Percentiles rank a stretch among this genome's conserved stretches.
Conservation (phyloP, 2,888 invertebrate genomes). For the Platypus cylindrus region DNA sequence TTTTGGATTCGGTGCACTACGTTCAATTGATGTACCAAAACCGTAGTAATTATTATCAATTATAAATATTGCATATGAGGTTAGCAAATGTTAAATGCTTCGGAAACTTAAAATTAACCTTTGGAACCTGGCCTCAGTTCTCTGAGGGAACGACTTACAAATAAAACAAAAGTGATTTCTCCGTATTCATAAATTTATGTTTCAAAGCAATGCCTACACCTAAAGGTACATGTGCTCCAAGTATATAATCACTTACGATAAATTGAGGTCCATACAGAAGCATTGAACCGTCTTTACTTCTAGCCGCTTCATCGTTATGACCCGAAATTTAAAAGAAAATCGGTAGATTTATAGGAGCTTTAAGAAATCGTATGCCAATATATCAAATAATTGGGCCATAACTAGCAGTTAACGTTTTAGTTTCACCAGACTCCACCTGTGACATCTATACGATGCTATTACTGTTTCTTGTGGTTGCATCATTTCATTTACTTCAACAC, state of each 20-base stretch:
- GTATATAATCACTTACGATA: slow-evolving; percentile 79
- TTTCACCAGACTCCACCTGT: slow-evolving; percentile 62
- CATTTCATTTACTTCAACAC: slow-evolving; percentile 55
- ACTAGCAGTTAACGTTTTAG: slow-evolving; percentile 63
- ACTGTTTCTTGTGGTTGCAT: slow-evolving; percentile 54
- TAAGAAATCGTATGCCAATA: neutral
- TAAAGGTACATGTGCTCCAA: slow-evolving; percentile 79
- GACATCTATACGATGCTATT: slow-evolving; percentile 67
- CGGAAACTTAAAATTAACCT: slow-evolving; percentile 37
- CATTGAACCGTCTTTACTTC: slow-evolving; percentile 62
- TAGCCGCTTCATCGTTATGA: slow-evolving; percentile 45
- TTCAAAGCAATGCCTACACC: slow-evolving; percentile 73
- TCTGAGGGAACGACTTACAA: slow-evolving; percentile 65
- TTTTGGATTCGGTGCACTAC: slow-evolving; percentile 58
- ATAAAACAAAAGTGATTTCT: slow-evolving; percentile 56
- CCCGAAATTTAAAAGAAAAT: slow-evolving; percentile 21
- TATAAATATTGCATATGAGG: slow-evolving; percentile 65
- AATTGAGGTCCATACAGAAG: slow-evolving; percentile 69
- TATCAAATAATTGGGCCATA: slow-evolving; percentile 49
- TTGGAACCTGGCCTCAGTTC: slow-evolving; percentile 61
- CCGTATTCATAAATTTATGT: slow-evolving; percentile 53
- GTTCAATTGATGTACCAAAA: slow-evolving; percentile 61
- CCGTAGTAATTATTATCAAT: slow-evolving; percentile 80
- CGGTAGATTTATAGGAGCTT: neutral
- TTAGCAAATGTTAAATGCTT: slow-evolving; percentile 69